These are phyloP conservation scores for Rhagoletis zephyria DNA, from an alignment of 1,140 invertebrate species.

Conservation along the genomic window DNA sequence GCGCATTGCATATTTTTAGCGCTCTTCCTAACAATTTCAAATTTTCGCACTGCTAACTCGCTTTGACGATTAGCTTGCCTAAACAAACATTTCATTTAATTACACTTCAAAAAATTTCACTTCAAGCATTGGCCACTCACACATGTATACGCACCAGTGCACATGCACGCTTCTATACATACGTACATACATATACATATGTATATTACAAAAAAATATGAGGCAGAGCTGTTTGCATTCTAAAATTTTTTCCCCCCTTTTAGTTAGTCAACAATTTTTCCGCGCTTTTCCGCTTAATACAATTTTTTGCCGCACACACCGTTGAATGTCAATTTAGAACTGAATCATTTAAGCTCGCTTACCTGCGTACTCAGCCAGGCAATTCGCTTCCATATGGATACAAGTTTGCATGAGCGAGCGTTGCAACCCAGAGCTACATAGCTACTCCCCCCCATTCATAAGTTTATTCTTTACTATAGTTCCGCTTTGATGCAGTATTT, in stretches of 20 bases:
- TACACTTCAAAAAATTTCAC: conserved; percentile 47
- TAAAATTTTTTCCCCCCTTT: not conserved
- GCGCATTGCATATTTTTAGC: not conserved
- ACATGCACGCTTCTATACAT: not conserved
- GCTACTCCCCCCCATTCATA: conserved; percentile 32
- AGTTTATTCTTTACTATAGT: conserved; percentile 31
- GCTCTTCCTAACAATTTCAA: not conserved
- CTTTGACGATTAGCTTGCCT: conserved; percentile 17
- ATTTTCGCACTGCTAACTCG: conserved; percentile 20
- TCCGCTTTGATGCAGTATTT: conserved; percentile 10
- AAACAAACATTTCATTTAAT: conserved; percentile 37
- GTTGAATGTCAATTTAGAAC: conserved; percentile 43
- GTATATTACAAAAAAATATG: not conserved
- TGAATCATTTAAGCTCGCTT: conserved; percentile 40
- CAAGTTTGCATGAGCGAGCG: not conserved
- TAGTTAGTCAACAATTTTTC: conserved; percentile 12
- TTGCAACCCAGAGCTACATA: not conserved
- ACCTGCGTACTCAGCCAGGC: not conserved
- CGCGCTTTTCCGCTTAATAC: conserved; percentile 10
- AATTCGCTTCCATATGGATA: not conserved
- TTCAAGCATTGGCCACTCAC: not conserved
- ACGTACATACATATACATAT: not conserved
- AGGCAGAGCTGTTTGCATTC: not conserved
- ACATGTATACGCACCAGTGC: not conserved
- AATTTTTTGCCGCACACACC: conserved; percentile 33